Base-by-base conservation (phyloP, 2,888 invertebrate species). In the Dendrolimus houi region DNA sequence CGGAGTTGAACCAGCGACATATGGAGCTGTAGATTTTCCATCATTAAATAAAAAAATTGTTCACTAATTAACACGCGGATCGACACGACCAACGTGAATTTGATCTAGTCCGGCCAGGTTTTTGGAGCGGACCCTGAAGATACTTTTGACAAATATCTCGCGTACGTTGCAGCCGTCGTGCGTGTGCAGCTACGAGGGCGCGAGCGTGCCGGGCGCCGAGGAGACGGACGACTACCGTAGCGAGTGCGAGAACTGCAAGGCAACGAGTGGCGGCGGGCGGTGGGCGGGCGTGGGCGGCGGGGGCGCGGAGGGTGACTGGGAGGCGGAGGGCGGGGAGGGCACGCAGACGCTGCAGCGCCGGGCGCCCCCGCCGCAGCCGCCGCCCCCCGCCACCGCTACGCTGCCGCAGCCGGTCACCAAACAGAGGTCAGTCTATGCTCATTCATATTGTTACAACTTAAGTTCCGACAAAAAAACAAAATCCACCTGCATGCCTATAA, bases 231-330 rank as follows among this genome's bases (percentile, higher is more conserved):
- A 95, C 80, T 95, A 95, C 77, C 92, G 96, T 66, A 95, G 94
- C 83, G 96, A 96, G 84, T 96, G 96, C 83, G 96, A 96, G 83
- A 96, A 96, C 87, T 96, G 96, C 85, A 96, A 96, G 83, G 94
- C 95, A 56, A 93, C 94, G 7, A 94, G 92, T 68, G 94, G 94
- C 65, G 94, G 94, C 64, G 57, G 42, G 9, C 40, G 41, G 54
- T 86, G 85, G 85, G 29, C 29, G 29, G 29, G 82, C 78, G 66
- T 57, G 76, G 53, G 13, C 53, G 65, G 47, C 12, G 82, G 78
- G 66, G 56, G 76, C 52, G 13, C 53, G 64, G 81, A 79, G 62
- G 76, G 77, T 54, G 76, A 72, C 0, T 79, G 80, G 81, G 71
- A 58, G 60, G 71, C 56, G 52, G 69, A 60, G 60, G 67, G 56